A percentile compares a stretch with the other conserved stretches of the same genome.
phyloP scores from a whole-genome alignment of 2,888 invertebrate species.

The Ophion ventricosus region DNA sequence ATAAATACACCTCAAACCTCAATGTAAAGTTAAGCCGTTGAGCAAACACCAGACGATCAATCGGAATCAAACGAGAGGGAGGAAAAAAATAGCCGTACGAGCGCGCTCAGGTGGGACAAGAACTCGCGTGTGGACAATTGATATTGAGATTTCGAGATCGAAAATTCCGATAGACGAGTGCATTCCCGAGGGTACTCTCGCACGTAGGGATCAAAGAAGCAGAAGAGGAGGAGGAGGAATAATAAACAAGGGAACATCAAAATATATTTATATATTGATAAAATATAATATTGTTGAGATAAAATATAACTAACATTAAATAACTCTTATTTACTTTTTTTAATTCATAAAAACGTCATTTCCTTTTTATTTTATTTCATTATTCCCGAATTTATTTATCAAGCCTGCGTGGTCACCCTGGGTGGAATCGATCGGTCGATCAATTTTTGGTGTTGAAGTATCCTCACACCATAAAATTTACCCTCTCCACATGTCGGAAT shows the following conservation, averaged over 20 bases:
- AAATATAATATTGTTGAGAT: not conserved
- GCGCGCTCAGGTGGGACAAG: conserved; percentile 2
- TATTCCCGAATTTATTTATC: not conserved
- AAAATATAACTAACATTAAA: not conserved
- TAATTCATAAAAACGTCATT: not conserved
- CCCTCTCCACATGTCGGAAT: too few relatives aligned
- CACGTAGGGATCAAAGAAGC: conserved; percentile 25
- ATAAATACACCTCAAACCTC: not conserved
- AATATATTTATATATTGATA: not conserved
- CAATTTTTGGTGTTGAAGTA: too few relatives aligned
- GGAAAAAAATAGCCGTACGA: conserved; percentile 8
- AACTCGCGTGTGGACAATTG: conserved; percentile 39
- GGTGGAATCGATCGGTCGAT: too few relatives aligned
- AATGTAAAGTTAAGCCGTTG: conserved; percentile 29
- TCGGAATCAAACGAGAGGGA: conserved; percentile 25
- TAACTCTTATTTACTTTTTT: not conserved
- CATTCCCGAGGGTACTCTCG: conserved; percentile 36
- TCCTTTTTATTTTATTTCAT: not conserved
- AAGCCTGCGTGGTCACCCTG: too few relatives aligned
- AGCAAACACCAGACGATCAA: conserved; percentile 51
- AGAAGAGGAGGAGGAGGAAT: conserved; percentile 16
- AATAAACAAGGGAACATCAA: conserved; percentile 3
- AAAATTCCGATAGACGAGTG: conserved; percentile 46
- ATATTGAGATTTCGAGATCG: conserved; percentile 63
- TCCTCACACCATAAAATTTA: too few relatives aligned